Conservation (phyloP, 2,113 vertebrate species). For the Scytalopus superciliaris region DNA sequence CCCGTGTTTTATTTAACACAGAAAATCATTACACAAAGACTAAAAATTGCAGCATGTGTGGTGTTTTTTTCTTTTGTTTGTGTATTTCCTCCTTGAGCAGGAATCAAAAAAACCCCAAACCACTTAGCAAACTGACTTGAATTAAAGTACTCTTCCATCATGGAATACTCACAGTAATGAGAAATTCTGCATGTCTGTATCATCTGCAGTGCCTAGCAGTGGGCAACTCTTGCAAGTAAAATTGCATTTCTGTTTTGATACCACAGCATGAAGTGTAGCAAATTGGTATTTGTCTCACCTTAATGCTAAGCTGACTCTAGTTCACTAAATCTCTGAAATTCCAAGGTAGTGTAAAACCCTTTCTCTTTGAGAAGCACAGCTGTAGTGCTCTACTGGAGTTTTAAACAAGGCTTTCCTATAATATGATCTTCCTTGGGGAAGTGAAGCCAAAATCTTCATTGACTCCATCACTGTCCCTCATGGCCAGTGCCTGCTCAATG, state of each 20-base stretch:
- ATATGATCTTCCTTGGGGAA: not conserved
- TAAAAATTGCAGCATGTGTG: not conserved
- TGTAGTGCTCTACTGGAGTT: not conserved
- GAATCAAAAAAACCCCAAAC: not conserved
- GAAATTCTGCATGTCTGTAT: not conserved
- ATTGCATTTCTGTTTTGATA: not conserved
- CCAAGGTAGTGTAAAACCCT: not conserved
- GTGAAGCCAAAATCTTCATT: no score
- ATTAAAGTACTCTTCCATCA: not conserved
- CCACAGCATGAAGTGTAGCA: not conserved
- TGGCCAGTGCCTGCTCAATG: not conserved
- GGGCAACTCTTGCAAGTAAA: not conserved
- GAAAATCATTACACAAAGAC: not conserved
- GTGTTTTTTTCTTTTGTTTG: no score
- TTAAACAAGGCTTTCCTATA: not conserved
- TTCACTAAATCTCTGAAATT: not conserved
- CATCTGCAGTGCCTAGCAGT: not conserved
- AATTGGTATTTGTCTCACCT: not conserved
- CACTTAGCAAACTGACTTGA: not conserved
- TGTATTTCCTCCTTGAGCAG: not conserved
- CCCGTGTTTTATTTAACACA: not conserved
- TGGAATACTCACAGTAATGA: not conserved
- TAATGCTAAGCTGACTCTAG: not conserved
- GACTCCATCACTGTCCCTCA: not conserved
- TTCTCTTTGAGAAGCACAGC: not conserved